Base-by-base conservation (phyloP, 2,888 invertebrate species). In the Drosophila ustulata region DNA sequence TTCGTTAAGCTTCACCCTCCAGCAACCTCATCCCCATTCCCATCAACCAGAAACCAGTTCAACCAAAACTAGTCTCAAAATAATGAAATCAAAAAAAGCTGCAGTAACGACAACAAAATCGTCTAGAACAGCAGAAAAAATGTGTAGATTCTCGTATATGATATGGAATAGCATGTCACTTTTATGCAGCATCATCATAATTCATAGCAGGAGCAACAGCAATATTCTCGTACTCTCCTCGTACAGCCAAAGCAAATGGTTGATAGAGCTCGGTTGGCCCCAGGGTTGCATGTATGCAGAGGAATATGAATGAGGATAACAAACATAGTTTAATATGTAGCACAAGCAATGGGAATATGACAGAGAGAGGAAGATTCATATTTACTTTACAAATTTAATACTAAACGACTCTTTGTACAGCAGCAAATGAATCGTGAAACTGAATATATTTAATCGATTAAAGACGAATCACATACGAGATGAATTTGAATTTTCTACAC, bases 161-260 rank as follows among this genome's bases (percentile, higher is more conserved):
- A 65, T 71, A 78, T 80, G 78, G 49, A 71, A 75, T 78, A 51
- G 52, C 62, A 67, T 82, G 78, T 72, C 86, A 82, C 66, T 75
- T 80, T 84, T 72, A 41, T 82, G 83, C 85, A 72, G 79, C 83
- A 74, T 83, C 82, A 82, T 82, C 86, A 83, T 80, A 76, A 81
- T 74, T 82, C 78, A 82, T 66, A 65, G 45, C 61, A 51, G 8
- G 26, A 39, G 11, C 53, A 77, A 34, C 39, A 34, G 41, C 8
- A 52, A 39, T 57, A 59, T 51, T 34, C 34, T 11, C 34, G 2
- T n/a, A n/a, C 37, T 37, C 3, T 0, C 39, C 6, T 18, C 18
- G 39, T 41, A 41, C 39, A 62, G 63, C 64, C 45, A 39, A 63
- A 5, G 26, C 18, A 63, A 62, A 63, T 43, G 63, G 56, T 63